phyloP scores from a whole-genome alignment of 1,140 invertebrate genomes.

The Zaprionus lachaisei region DNA sequence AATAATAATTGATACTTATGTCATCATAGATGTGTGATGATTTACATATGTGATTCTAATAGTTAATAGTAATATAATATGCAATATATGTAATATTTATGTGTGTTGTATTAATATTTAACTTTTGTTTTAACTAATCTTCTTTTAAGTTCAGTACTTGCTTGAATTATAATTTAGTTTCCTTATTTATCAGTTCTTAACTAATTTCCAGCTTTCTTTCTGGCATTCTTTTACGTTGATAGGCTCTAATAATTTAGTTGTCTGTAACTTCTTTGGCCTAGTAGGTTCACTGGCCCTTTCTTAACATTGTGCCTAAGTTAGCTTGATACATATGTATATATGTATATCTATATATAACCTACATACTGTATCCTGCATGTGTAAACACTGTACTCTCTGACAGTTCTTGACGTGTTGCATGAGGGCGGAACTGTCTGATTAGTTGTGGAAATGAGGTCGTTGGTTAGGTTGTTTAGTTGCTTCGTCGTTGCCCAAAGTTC shows the following conservation, averaged over 20 bases:
- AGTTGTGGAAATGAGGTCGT: constrained; percentile 31
- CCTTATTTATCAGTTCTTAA: background rate
- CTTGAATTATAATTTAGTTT: too few relatives aligned
- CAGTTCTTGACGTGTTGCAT: background rate
- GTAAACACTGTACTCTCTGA: constrained; percentile 3
- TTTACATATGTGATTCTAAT: too few relatives aligned
- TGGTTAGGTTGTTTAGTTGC: background rate
- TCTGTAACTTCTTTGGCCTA: background rate
- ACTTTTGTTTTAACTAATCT: too few relatives aligned
- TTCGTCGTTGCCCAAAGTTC: constrained; percentile 50
- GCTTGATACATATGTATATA: background rate
- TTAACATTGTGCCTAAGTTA: background rate
- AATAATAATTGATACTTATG: too few relatives aligned
- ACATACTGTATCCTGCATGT: background rate
- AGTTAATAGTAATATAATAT: too few relatives aligned
- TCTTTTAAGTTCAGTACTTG: too few relatives aligned
- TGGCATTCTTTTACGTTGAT: background rate
- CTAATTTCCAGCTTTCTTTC: background rate
- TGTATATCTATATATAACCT: background rate
- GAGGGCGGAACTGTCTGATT: constrained; percentile 33
- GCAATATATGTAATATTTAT: too few relatives aligned
- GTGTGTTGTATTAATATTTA: too few relatives aligned
- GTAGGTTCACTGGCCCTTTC: background rate
- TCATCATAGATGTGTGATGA: too few relatives aligned
- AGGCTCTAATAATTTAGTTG: background rate